Evolutionary conservation across 2,797 vertebrate species (phyloP), one percentile per base, ranked within the genome.

Genomic region (Muscicapa comitata): DNA sequence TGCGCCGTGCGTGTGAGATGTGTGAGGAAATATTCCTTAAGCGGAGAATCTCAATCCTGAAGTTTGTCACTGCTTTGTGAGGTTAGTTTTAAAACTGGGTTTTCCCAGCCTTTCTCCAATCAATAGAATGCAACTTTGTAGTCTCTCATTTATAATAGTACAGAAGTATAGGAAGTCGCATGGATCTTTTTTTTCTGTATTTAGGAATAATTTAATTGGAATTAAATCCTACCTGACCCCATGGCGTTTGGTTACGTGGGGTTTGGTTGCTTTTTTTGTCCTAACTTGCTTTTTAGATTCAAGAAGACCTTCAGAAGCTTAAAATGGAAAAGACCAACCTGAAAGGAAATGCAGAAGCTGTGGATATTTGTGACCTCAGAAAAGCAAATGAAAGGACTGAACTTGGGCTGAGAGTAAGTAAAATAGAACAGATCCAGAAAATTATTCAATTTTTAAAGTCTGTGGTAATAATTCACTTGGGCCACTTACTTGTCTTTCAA

Each of bases 241-340:
- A 1, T 4, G 7, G 13, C 2, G 10, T 65, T 66, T 58, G n/a
- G 17, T 53, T 72, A 35, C 3, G 1, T 4, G 7, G 13, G 2
- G 10, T 65, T 66, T 58, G n/a, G 17, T 53, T 72, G 10, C 83
- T 33, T 45, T 51, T 74, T 59, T 62, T 84, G 24, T 78, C 28
- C 17, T 26, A 8, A 59, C 6, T 90, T 48, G 47, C 13, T 63
- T 88, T 95, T 65, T 75, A 99, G 98, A 98, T 98, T 83, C 98
- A 98, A 85, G 98, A 98, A 74, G 98, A 99, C 73, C 96, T 99
- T 93, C 95, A 86, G 58, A 93, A 98, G 47, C 96, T 99, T 88
- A 98, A 95, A 95, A 95, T 98, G 85, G 90, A 90, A 58, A 86
- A 93, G 42, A 92, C 35, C 31, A 76, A 37, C 42, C 35, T 79